Base-by-base conservation (phyloP, 2,888 invertebrate species). In the Coenonympha arcania region DNA sequence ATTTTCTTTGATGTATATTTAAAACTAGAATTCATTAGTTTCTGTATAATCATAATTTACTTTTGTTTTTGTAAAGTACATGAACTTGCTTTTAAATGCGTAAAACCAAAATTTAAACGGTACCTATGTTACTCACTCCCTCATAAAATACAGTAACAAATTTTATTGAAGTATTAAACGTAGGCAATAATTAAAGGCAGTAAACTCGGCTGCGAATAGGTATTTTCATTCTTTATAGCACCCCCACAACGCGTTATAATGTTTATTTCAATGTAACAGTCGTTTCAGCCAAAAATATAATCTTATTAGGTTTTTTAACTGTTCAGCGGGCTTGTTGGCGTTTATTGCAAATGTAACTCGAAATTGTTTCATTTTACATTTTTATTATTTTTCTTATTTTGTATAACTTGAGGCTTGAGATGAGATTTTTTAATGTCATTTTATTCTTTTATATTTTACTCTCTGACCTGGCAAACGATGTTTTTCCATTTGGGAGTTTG, bases 131-230 rank as follows among this genome's bases (percentile, higher is more conserved):
- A 30, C 39, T 24, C 41, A 30, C 24, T 56, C 26, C 19, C 11
- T 39, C 19, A 42, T 60, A 60, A 64, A 59, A 55, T 54, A 47
- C 39, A 58, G 54, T 57, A 51, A 56, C 47, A 56, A 62, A 61
- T 62, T 58, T 68, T 65, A 70, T 68, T 66, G 66, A 61, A 64
- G 68, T 68, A 71, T 66, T 66, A 64, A 70, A 65, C 48, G 59
- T 57, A 61, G 51, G 58, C 56, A 57, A 66, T 71, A 74, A 76
- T 79, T 74, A 76, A 74, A 68, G 64, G 68, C 66, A 64, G 66
- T 79, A 76, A 79, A 78, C 60, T 65, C 61, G 63, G 66, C 60
- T 65, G 68, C 70, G 71, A 80, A 79, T 74, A 69, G 62, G 68
- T 73, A 68, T 72, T 73, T 69, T 62, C 68, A 67, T 68, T 68